A percentile compares a stretch with the other conserved stretches of the same genome.
Evolutionary conservation across 2,888 invertebrate genomes (phyloP).

Genomic region (Diogma glabrata): DNA sequence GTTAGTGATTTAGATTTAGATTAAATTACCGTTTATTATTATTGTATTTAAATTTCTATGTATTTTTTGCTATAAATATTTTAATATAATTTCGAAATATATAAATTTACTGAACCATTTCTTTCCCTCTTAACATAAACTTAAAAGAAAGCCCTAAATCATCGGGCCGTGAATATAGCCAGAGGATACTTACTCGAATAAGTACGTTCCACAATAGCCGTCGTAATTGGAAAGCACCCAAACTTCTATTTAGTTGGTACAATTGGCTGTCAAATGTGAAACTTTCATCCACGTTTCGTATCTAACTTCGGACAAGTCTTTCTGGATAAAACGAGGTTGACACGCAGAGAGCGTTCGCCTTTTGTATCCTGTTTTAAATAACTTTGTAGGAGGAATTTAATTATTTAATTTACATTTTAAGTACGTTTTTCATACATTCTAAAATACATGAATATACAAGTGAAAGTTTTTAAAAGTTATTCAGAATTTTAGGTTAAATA

Average conservation of each 20-base stretch:
- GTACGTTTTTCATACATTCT: background rate
- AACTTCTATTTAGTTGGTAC: background rate
- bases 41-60: background rate
- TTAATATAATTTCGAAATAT: too few species aligned
- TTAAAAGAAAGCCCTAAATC: too few species aligned
- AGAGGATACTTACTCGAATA: too few species aligned
- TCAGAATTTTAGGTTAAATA: too few species aligned
- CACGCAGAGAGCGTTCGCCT: slow-evolving; percentile 1
- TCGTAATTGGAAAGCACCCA: too few species aligned
- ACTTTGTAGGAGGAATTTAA: background rate
- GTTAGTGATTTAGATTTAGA: slow-evolving; percentile 4
- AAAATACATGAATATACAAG: too few species aligned
- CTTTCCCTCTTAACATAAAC: too few species aligned
- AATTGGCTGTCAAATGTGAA: slow-evolving; percentile 5
- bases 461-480: too few species aligned
- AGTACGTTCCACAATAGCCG: too few species aligned
- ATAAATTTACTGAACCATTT: too few species aligned
- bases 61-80: too few species aligned
- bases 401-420: background rate
- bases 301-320: background rate
- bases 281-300: background rate
- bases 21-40: background rate
- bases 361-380: background rate
- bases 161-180: too few species aligned
- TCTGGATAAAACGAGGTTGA: background rate